phyloP scores from a whole-genome alignment of 1,140 invertebrate species.

The Diabrotica virgifera region DNA sequence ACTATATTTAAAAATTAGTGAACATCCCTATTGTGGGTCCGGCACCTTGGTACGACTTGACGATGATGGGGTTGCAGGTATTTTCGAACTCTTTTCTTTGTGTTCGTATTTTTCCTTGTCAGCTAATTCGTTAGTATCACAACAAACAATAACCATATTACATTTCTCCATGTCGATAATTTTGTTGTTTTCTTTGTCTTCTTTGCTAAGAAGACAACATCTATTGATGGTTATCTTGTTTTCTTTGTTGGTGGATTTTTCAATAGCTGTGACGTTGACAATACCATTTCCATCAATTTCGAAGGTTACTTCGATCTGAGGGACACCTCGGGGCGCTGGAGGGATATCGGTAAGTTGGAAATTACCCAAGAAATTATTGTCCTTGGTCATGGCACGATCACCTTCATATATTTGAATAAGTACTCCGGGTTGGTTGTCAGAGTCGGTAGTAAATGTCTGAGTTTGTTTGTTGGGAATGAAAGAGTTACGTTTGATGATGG shows the following conservation, averaged over 20 bases:
- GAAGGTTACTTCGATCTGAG: slow-evolving; percentile 92
- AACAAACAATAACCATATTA: slow-evolving; percentile 90
- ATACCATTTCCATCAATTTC: slow-evolving; percentile 89
- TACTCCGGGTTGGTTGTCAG: slow-evolving; percentile 94
- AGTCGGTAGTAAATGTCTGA: slow-evolving; percentile 95
- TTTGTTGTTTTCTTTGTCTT: slow-evolving; percentile 95
- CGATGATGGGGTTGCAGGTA: slow-evolving; percentile 84
- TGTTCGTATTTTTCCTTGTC: slow-evolving; percentile 94
- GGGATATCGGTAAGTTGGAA: slow-evolving; percentile 93
- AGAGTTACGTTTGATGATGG: slow-evolving; percentile 92
- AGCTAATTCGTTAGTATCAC: slow-evolving; percentile 88
- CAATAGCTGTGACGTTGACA: slow-evolving; percentile 82
- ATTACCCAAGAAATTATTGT: slow-evolving; percentile 90
- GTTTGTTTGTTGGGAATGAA: slow-evolving; percentile 95
- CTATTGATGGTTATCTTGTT: slow-evolving; percentile 99
- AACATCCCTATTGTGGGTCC: too few relatives aligned
- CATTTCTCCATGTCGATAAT: slow-evolving; percentile 86
- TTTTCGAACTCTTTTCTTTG: slow-evolving; percentile 86
- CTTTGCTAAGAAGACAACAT: slow-evolving; percentile 91
- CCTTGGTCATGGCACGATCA: slow-evolving; percentile 88
- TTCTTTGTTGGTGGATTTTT: slow-evolving; percentile 92
- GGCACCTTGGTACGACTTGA: slow-evolving; percentile 76
- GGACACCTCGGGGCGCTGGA: slow-evolving; percentile 89
- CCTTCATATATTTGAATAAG: slow-evolving; percentile 88
- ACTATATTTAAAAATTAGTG: too few relatives aligned